Evolutionary conservation across 2,113 vertebrate genomes (phyloP), one percentile per base, ranked within the genome.

Genomic region (Alosa alosa): DNA sequence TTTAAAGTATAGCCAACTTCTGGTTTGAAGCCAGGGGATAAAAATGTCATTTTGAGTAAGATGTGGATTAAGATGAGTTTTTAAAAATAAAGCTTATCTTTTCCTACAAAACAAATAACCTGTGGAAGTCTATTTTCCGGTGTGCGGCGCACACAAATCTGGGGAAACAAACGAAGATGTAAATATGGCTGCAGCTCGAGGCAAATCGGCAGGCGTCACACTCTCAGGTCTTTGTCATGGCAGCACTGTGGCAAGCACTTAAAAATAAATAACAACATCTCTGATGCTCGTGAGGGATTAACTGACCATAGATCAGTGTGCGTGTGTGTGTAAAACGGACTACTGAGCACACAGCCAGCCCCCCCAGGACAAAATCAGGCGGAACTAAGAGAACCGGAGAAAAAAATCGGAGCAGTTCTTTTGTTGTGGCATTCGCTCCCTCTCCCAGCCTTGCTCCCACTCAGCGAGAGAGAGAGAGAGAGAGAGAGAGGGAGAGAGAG

Each of bases 321-420:
- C 9, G 22, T 72, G n/a, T 72, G 64, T 31, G 64, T 72, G 25
- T 36, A 36, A 41, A 39, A 39, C 31, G 36, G 72, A 78, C 15
- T 36, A 18, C 15, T 39, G 31, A 39, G 36, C 72, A 39, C 10
- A 78, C 25, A 72, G n/a, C 64, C 25, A 72, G 25, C 64, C 64
- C 64, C 64, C 64, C 64, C 4, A 72, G 25, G 64, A 72, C 64
- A 72, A 36, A 72, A 31, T 72, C 64, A 78, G 36, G 72, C 72
- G 72, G 4, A 78, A 78, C 72, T 78, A 78, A 78, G 72, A 75
- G 36, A 78, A 78, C 18, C 13, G n/a, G n/a, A n/a, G n/a, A n/a
- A n/a, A 36, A 78, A 78, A 78, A 25, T 2, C 25, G 9, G 25
- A 50, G 82, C 13, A 10, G 25, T 6, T 83, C 82, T 36, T 11